Conservation (phyloP, 2,113 vertebrate genomes). For the Mus musculus region GRCm39 chr12:57331501-57332000, state of each 20-base stretch:
- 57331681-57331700: slow-evolving; percentile 45
- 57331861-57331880: not conserved
- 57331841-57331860: not conserved
- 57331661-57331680: slow-evolving; percentile 33
- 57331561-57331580: not conserved
- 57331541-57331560: not conserved
- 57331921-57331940: too few species aligned
- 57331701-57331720: slow-evolving; percentile 17
- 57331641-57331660: not conserved
- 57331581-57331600: not conserved
- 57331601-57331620: slow-evolving; percentile 46
- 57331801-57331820: not conserved
- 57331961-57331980: not conserved
- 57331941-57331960: too few species aligned
- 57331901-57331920: not conserved
- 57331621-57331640: not conserved
- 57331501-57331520: slow-evolving; percentile 8
- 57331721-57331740: not conserved
- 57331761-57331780: not conserved
- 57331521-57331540: slow-evolving; percentile 17
- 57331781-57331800: slow-evolving; percentile 29
- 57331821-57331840: not conserved
- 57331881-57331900: not conserved
- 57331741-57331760: slow-evolving; percentile 22
- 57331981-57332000: not conserved